Percentiles rank a stretch among this genome's conserved stretches.
Conservation (phyloP, 1,140 invertebrate species). For the Listronotus oregonensis region DNA sequence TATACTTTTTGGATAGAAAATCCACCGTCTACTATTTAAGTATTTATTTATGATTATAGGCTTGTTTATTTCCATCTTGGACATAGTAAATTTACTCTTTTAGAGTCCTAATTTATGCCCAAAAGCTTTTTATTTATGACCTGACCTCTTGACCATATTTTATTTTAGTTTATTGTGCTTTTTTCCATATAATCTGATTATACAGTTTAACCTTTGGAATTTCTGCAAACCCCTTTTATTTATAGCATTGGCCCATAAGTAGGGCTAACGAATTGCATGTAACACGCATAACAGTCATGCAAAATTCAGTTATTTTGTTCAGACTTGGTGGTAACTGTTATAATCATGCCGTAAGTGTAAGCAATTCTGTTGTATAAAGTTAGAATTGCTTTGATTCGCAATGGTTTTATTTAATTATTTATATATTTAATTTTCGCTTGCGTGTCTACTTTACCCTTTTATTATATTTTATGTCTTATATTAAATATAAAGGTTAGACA, state of each 20-base stretch:
- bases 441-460: not conserved
- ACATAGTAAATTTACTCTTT: not conserved
- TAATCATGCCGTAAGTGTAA: constrained; percentile 36
- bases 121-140: constrained; percentile 16
- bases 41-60: too few species aligned
- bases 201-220: constrained; percentile 34
- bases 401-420: constrained; percentile 27
- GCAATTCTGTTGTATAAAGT: constrained; percentile 31
- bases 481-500: too few species aligned
- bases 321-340: constrained; percentile 21
- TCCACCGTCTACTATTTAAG: too few species aligned
- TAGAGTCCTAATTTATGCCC: not conserved
- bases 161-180: constrained; percentile 26
- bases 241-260: constrained; percentile 17
- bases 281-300: constrained; percentile 28
- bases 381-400: constrained; percentile 26
- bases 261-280: constrained; percentile 27
- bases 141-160: constrained; percentile 29
- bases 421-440: constrained; percentile 29
- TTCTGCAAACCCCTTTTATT: constrained; percentile 32
- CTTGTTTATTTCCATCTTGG: not conserved
- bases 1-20: too few species aligned
- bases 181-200: constrained; percentile 34
- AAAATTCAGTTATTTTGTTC: constrained; percentile 22
- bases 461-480: too few species aligned